Conservation (phyloP, 2,113 vertebrate genomes). For the Tiliqua scincoides region DNA sequence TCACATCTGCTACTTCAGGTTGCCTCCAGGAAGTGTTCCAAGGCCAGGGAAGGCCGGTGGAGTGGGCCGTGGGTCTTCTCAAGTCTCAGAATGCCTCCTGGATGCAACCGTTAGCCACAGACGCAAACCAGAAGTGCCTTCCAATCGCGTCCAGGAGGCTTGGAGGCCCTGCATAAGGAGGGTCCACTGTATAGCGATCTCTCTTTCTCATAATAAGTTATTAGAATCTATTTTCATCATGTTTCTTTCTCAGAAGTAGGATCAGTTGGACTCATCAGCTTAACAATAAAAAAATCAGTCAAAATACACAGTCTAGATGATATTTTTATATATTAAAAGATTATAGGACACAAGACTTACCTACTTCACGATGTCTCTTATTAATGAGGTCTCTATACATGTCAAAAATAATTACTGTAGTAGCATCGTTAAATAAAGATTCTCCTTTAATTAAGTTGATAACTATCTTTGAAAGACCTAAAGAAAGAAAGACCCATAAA, state of each 20-base stretch:
- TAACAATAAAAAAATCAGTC: not conserved
- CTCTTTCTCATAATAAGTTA: not conserved
- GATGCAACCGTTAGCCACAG: too few relatives aligned
- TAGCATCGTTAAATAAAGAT: conserved; percentile 47
- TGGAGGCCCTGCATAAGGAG: too few relatives aligned
- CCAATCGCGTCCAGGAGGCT: too few relatives aligned
- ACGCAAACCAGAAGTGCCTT: too few relatives aligned
- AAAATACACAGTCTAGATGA: not conserved
- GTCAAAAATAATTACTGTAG: conserved; percentile 41
- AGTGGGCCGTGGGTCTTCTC: too few relatives aligned
- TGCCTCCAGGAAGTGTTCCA: too few relatives aligned
- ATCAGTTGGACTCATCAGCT: not conserved
- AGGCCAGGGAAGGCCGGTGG: too few relatives aligned
- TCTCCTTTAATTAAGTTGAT: conserved; percentile 48
- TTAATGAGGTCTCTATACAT: conserved; percentile 26
- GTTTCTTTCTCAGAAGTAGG: not conserved
- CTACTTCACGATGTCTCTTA: not conserved
- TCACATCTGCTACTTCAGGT: too few relatives aligned
- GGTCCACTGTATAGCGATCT: too few relatives aligned
- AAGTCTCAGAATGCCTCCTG: too few relatives aligned
- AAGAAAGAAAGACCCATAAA: not conserved
- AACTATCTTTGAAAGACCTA: conserved; percentile 46
- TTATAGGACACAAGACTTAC: conserved; percentile 6
- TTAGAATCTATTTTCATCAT: not conserved
- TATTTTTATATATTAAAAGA: not conserved